These are phyloP conservation scores for Knipowitschia caucasica DNA, from an alignment of 2,797 vertebrate genomes.

Conservation along the genomic window DNA sequence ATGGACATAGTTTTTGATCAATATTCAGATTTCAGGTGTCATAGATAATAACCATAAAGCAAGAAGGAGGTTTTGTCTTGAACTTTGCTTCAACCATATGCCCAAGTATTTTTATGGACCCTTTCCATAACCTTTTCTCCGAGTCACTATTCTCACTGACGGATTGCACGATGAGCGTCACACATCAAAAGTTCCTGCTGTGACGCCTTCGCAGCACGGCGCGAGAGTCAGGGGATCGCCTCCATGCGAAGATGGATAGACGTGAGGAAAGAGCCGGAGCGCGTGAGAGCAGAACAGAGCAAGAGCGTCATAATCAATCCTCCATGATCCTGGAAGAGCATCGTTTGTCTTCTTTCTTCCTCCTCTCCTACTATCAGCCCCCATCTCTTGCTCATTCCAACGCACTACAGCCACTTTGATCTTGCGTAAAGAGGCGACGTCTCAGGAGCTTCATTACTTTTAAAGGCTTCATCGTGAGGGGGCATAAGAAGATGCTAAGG, in stretches of 20 bases:
- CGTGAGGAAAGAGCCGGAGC: conserved; percentile 27
- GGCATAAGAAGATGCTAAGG: conserved; percentile 69
- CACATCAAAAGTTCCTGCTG: conserved; percentile 51
- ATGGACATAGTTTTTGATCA: too few relatives aligned
- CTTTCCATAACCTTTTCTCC: neutral
- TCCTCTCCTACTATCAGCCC: conserved; percentile 49
- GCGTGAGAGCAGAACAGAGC: conserved; percentile 41
- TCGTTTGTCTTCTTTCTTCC: conserved; percentile 66
- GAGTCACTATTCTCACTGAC: neutral
- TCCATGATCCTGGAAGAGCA: conserved; percentile 60
- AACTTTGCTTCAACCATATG: neutral
- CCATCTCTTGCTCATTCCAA: conserved; percentile 55
- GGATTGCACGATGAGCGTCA: conserved; percentile 10
- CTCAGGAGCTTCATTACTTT: conserved; percentile 68
- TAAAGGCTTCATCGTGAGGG: conserved; percentile 56
- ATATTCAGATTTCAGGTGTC: too few relatives aligned
- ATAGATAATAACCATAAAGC: too few relatives aligned
- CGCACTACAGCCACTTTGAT: conserved; percentile 57
- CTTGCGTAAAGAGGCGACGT: conserved; percentile 44
- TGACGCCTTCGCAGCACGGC: conserved; percentile 6
- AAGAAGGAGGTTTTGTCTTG: too few relatives aligned
- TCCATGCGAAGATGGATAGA: conserved; percentile 29
- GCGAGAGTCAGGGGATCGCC: conserved; percentile 17
- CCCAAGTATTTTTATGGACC: neutral
- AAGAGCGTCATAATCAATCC: conserved; percentile 65